Evolutionary conservation across 2,113 vertebrate genomes (phyloP), one percentile per base, ranked within the genome.

Genomic region (Tetraodon nigroviridis): DNA sequence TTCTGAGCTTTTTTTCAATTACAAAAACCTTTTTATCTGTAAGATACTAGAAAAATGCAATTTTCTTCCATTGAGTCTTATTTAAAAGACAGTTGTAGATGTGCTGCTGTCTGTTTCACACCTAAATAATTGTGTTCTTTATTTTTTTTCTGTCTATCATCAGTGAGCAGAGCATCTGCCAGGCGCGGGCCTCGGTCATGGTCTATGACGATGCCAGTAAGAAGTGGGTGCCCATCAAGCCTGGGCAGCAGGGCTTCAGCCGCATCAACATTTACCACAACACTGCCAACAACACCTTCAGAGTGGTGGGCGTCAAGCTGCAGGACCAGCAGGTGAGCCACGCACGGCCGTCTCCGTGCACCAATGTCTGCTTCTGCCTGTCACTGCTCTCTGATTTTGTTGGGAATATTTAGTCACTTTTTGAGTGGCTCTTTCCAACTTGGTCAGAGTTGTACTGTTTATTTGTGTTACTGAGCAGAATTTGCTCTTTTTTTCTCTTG

Each of bases 151-250:
- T 78, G 49, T 85, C 52, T 37, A 44, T 70, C 50, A 51, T 12
- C 87, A 99, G 97, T 82, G 97, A 99, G 91, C 97, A 99, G 93
- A 99, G 97, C 84, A 97, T 99, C 91, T 99, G 97, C 92, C 97
- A 99, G 92, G 96, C 97, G 56, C 92, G 97, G 88, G 96, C 97
- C 82, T 99, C 97, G 49, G 97, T 99, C 75, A 99, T 99, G 97
- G 93, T 99, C 88, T 99, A 99, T n/a, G 97, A 99, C 54, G 97
- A 98, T 86, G 95, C 93, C 91, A 99, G 95, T 88, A 99, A 99
- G 91, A 99, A 99, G 86, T 99, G 97, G 97, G 93, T 98, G 77
- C 95, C 97, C 61, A 96, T 98, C 88, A 99, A 98, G 80, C 94
- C 97, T 0, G 97, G 97, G 58, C 97, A 98, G 86, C 97, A 99